Conservation (phyloP, 2,888 invertebrate genomes). For the Tiphia femorata region DNA sequence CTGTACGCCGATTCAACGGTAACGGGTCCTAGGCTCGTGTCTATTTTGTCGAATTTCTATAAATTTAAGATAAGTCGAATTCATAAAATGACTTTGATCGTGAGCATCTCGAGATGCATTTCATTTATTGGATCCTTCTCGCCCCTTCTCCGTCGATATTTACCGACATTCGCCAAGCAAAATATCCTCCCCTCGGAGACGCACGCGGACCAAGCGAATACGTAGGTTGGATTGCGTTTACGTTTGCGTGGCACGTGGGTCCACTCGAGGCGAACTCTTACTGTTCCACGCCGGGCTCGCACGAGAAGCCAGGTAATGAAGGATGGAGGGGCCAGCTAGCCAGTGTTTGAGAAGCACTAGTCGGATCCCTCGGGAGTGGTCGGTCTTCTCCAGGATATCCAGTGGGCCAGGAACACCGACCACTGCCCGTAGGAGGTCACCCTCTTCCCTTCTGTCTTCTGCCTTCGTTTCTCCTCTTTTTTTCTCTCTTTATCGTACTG, state of each 20-base stretch:
- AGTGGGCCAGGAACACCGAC: constrained; percentile 26
- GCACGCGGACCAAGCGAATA: too few relatives aligned
- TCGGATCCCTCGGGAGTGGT: constrained; percentile 53
- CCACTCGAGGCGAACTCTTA: constrained; percentile 38
- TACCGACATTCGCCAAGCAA: too few relatives aligned
- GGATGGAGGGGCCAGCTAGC: constrained; percentile 45
- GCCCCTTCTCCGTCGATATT: too few relatives aligned
- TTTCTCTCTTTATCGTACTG: constrained; percentile 17
- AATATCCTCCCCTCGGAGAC: too few relatives aligned
- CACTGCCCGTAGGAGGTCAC: constrained; percentile 47
- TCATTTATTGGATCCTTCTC: too few relatives aligned
- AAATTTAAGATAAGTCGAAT: too few relatives aligned
- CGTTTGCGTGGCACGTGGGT: constrained; percentile 49
- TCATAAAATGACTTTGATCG: too few relatives aligned
- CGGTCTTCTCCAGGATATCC: constrained; percentile 49
- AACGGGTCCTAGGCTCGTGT: too few relatives aligned
- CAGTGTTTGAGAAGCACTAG: constrained; percentile 57
- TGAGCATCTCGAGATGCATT: too few relatives aligned
- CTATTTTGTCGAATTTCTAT: too few relatives aligned
- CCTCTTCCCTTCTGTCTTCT: not conserved
- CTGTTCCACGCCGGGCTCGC: constrained; percentile 35
- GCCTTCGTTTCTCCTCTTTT: constrained; percentile 4
- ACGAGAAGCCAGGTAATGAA: constrained; percentile 48
- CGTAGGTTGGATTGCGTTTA: constrained; percentile 45
- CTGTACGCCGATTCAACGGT: too few relatives aligned